Evolutionary conservation across 2,113 vertebrate species (phyloP), one percentile per base, ranked within the genome.

Genomic region (Pollachius pollachius): DNA sequence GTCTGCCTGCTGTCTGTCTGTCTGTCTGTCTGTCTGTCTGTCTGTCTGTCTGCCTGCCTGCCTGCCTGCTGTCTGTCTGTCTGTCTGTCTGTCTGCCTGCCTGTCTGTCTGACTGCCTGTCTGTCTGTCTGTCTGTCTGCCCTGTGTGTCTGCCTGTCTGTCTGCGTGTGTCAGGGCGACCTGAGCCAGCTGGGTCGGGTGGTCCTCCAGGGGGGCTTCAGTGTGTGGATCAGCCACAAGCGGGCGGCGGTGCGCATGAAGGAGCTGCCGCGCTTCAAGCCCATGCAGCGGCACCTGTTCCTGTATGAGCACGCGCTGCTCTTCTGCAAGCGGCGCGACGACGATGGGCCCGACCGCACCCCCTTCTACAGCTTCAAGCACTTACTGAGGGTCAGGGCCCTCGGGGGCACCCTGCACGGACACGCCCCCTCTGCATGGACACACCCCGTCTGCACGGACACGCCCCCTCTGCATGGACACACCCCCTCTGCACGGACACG

Each of bases 361-460:
- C 94, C 95, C 0, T 97, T 94, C 2, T 99, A 98, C 87, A 98
- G 95, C 87, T 99, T 96, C 74, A 99, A 99, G 81, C 94, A 97
- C 74, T 95, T 94, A 77, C 89, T 98, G 72, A 94, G 96, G 88
- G 97, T 99, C 77, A 94, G 91, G 58, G 16, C 5, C 6, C 30
- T 34, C 30, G 4, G 30, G 30, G 4, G 30, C 30, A 34, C 30
- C 21, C 27, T 19, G 59, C 64, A 66, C 27, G 8, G 15, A 71
- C 34, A 65, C 52, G 57, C 52, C 30, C 52, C 41, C 5, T 18
- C 17, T 12, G n/a, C 5, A 19, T 17, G 56, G 17, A 19, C 57
- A 8, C 17, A 2, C 16, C 57, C 8, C 17, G 6, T 3, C 17
- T 59, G 17, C 57, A 48, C 30, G 6, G 30, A 5, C 30, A 34